Conservation (phyloP, 2,797 vertebrate species). For the Leptodactylus fallax region DNA sequence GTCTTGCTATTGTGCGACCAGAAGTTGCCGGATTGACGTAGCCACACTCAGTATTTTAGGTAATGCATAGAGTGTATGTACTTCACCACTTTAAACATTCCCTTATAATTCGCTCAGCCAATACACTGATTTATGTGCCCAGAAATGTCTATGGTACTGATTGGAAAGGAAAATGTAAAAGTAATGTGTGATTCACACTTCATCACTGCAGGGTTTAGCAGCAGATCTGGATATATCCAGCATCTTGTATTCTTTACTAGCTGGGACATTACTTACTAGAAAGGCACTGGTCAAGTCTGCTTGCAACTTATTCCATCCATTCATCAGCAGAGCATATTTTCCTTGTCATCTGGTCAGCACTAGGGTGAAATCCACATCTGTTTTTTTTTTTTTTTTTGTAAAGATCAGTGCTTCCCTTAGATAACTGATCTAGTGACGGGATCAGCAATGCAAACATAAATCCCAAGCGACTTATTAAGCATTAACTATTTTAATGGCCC, state of each 20-base stretch:
- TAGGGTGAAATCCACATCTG: not conserved
- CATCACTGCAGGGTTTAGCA: not conserved
- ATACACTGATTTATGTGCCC: not conserved
- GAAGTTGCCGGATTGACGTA: too few relatives aligned
- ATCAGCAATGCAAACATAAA: conserved; percentile 19
- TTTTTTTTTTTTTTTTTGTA: not conserved
- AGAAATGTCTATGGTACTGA: not conserved
- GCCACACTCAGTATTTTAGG: not conserved
- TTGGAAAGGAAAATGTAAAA: not conserved
- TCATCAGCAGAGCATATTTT: not conserved
- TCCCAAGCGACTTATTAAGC: conserved; percentile 16
- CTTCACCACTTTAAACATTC: not conserved
- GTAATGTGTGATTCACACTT: not conserved
- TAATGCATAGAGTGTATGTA: not conserved
- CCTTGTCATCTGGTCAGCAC: not conserved
- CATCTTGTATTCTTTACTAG: not conserved
- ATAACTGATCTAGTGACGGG: not conserved
- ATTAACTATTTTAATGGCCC: conserved; percentile 35
- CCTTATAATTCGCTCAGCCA: not conserved
- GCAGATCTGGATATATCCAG: not conserved
- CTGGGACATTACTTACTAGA: not conserved
- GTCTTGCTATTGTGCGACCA: too few relatives aligned
- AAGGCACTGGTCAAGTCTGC: not conserved
- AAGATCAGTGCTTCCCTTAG: not conserved
- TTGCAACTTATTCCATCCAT: not conserved